Percentiles rank a stretch among this genome's conserved stretches.
Conservation (phyloP, 2,113 vertebrate genomes). For the Phylloscopus trochiloides region DNA sequence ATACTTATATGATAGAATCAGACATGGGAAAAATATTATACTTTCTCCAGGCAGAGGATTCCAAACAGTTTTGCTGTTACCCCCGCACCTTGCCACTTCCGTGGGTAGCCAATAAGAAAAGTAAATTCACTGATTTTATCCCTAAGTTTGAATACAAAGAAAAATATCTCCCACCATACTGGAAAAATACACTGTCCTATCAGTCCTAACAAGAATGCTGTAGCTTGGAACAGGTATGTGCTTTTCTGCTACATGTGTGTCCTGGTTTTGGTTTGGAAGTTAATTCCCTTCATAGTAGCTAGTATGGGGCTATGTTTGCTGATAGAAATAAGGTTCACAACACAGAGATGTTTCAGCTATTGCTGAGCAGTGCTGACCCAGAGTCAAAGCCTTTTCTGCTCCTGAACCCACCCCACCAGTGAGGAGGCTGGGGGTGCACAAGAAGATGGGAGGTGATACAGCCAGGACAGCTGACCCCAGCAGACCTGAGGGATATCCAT, state of each 20-base stretch:
- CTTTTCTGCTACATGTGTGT: neutral
- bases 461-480: neutral
- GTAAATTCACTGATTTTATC: neutral
- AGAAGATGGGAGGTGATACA: neutral
- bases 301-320: too few relatives aligned
- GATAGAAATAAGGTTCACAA: neutral
- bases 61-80: neutral
- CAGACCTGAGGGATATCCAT: neutral
- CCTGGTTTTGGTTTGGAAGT: neutral
- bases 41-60: neutral
- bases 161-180: neutral
- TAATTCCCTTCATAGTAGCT: too few relatives aligned
- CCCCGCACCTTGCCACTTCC: neutral
- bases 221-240: neutral
- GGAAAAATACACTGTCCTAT: neutral
- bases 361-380: neutral
- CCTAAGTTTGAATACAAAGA: neutral
- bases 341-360: neutral
- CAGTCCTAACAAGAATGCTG: neutral
- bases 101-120: neutral
- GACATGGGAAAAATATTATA: neutral
- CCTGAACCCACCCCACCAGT: accelerated
- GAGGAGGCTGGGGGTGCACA: neutral
- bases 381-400: neutral
- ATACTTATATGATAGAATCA: neutral